Evolutionary conservation across 2,888 invertebrate genomes (phyloP), one percentile per base, ranked within the genome.

Genomic region (Camptogramma bilineatum): DNA sequence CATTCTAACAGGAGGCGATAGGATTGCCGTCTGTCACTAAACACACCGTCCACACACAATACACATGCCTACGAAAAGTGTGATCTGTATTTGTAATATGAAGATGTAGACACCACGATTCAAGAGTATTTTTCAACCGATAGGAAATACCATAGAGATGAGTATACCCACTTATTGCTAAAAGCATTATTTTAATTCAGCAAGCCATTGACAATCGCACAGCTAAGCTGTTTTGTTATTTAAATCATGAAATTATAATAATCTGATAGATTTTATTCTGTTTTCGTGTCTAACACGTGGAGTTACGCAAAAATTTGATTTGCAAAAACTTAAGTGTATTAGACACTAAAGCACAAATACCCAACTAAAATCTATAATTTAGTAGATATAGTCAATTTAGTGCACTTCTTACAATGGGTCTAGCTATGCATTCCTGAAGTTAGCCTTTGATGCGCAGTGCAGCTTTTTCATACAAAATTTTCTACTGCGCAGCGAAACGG

Each of bases 201-300:
- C 59, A 66, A 60, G 58, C 54, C 21, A 67, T 73, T 67, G 64
- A 52, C 52, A 71, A 62, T 51, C 67, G 18, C 66, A 66, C 73
- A 71, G 18, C 18, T 17, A 16, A n/a, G 51, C 71, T 73, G 16
- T 75, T 80, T 75, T 73, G 74, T 72, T 64, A 75, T 79, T 79
- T 68, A 79, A 78, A 79, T 78, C 44, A 50, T 63, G 10, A 53
- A 65, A 73, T 75, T 75, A 72, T 66, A 71, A 73, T 78, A 77
- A 79, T 77, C 52, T 58, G 66, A 56, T 58, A 9, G 68, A 68
- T 72, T 73, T 75, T 77, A 80, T 80, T 74, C 76, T 19, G 24
- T 61, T 51, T 56, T 71, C 47, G 67, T 19, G 13, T 34, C 44
- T 24, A 52, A 57, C 73, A 77, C 77, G 74, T 77, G 76, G 44